Conservation (phyloP, 2,113 vertebrate genomes). For the Tragulus kanchil region DNA sequence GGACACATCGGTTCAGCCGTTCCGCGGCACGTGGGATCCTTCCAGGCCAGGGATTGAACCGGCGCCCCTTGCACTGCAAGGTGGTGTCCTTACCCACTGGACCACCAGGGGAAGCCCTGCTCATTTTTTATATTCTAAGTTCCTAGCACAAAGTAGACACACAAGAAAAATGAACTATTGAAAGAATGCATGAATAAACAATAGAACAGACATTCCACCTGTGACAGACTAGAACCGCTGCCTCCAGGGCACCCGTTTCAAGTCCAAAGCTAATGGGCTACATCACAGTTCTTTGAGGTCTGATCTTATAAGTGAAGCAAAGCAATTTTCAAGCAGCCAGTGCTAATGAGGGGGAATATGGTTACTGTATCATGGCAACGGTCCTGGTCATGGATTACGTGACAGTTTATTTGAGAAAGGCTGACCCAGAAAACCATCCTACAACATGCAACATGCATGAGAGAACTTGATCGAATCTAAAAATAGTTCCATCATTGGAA, state of each 20-base stretch:
- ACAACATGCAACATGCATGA: slow-evolving; percentile 77
- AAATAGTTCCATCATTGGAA: slow-evolving; percentile 38
- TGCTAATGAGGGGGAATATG: background rate
- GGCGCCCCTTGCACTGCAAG: no score
- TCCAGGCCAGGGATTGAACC: no score
- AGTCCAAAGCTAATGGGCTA: background rate
- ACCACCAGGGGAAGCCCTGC: no score
- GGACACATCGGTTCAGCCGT: no score
- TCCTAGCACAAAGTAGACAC: background rate
- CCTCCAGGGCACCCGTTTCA: background rate
- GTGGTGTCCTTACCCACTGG: no score
- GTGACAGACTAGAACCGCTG: background rate
- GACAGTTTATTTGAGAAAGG: slow-evolving; percentile 75
- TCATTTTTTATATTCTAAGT: background rate
- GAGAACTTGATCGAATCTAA: slow-evolving; percentile 70
- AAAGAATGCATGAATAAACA: background rate
- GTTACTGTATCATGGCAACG: background rate
- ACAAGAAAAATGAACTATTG: background rate
- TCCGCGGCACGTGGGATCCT: no score
- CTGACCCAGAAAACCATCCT: slow-evolving; percentile 78
- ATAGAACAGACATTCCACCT: no score
- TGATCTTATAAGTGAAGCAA: background rate
- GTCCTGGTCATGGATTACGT: slow-evolving; percentile 57
- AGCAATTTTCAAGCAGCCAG: slow-evolving; percentile 53
- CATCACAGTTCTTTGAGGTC: background rate